These are phyloP conservation scores for Sthenelais limicola DNA, from an alignment of 2,888 invertebrate species.

Conservation along the genomic window DNA sequence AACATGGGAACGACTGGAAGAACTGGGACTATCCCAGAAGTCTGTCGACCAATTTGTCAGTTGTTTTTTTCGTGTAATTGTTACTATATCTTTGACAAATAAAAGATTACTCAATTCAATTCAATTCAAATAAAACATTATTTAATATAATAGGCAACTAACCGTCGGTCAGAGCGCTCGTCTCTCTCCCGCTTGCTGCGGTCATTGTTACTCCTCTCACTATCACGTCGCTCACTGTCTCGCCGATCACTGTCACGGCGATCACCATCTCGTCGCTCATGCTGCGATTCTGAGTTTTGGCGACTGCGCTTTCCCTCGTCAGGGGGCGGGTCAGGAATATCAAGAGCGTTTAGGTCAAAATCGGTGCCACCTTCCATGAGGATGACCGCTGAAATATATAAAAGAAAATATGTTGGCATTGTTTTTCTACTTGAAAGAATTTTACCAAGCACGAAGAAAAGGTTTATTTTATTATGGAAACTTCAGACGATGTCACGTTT, in stretches of 20 bases:
- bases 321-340: slow-evolving; percentile 71
- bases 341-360: slow-evolving; percentile 89
- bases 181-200: neutral
- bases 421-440: too few species aligned
- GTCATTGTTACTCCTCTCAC: neutral
- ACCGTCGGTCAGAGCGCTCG: neutral
- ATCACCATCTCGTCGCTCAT: neutral
- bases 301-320: slow-evolving; percentile 53
- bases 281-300: slow-evolving; percentile 58
- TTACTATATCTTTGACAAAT: too few species aligned
- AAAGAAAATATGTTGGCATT: too few species aligned
- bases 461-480: too few species aligned
- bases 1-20: too few species aligned
- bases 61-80: too few species aligned
- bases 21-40: too few species aligned
- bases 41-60: too few species aligned
- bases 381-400: slow-evolving; percentile 81
- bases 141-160: neutral
- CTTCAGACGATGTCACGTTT: too few species aligned
- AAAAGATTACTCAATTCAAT: too few species aligned
- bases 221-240: neutral
- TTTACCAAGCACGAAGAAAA: too few species aligned
- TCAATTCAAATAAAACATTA: too few species aligned
- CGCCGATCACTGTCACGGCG: neutral
- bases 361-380: slow-evolving; percentile 87